Evolutionary conservation across 2,113 vertebrate genomes (phyloP), one percentile per base, ranked within the genome.

Genomic region (Crotophaga sulcirostris): DNA sequence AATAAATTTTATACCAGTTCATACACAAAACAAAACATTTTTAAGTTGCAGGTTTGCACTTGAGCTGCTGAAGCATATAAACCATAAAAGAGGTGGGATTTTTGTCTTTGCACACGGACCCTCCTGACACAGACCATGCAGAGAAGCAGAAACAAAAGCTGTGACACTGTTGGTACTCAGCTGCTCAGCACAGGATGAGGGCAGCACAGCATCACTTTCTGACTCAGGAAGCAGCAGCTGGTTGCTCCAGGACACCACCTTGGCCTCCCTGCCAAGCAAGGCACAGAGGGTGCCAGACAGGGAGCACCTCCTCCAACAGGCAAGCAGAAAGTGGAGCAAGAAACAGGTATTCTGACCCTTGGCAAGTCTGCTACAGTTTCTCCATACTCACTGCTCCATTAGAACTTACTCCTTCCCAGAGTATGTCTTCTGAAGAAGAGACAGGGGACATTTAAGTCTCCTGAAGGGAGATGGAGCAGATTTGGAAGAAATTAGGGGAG

Each of bases 131-230:
- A 72, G 42, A 55, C 11, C 26, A 40, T 0, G 18, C 1, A 54
- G 60, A 78, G 2, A 19, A 89, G 11, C 36, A 55, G 34, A 77
- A 80, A 40, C 17, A 40, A 29, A 47, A 73, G 25, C 29, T 52
- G 33, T 28, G 49, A 52, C 12, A 4, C 12, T 59, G 59, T 0
- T 36, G 52, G 56, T 42, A 77, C 34, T 42, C 63, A 40, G 54
- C 70, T 47, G 26, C 40, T 73, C 5, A 0, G 29, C 18, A 74
- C 76, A 93, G 72, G 42, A 51, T 10, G 89, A 93, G 91, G 85
- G 90, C 86, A 94, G 93, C 76, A 95, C 78, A 95, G 52, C 33
- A 59, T 11, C 36, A 16, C n/a, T 38, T 84, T 89, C 55, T 52
- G 60, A 59, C 38, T 87, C 5, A 59, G 63, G 16, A 70, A 88